phyloP scores from a whole-genome alignment of 2,113 vertebrate species.

The Piaya cayana region DNA sequence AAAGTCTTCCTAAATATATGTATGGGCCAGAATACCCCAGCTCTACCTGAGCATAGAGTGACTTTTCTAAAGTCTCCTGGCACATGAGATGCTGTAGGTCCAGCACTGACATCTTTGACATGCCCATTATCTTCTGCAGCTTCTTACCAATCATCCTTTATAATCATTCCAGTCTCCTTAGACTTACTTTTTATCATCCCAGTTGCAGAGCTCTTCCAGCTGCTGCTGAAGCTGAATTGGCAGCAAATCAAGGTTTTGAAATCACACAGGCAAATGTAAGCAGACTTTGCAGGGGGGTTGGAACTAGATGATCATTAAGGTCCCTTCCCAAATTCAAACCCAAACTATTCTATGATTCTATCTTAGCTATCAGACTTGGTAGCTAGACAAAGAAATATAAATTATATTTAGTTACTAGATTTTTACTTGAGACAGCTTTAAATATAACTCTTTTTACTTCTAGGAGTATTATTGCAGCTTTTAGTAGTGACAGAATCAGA shows the following conservation, averaged over 20 bases:
- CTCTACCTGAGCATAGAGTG: not conserved
- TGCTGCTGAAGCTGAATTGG: not conserved
- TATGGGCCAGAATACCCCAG: not conserved
- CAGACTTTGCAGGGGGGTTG: not conserved
- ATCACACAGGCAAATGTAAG: fast-evolving
- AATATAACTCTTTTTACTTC: not conserved
- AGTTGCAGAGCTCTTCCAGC: not conserved
- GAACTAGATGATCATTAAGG: too few species aligned
- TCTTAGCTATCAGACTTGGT: not conserved
- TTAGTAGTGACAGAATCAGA: not conserved
- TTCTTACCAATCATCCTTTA: not conserved
- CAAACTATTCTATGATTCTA: too few species aligned
- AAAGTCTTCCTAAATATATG: not conserved
- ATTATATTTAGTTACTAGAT: not conserved
- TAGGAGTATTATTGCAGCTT: not conserved
- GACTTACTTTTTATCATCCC: not conserved
- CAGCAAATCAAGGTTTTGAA: not conserved
- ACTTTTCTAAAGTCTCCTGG: not conserved
- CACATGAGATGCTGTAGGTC: not conserved
- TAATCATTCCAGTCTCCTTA: not conserved
- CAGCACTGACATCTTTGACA: not conserved
- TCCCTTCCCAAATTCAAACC: too few species aligned
- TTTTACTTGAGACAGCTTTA: not conserved
- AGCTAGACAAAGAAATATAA: not conserved
- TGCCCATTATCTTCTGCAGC: not conserved